A percentile compares a stretch with the other conserved stretches of the same genome.
Evolutionary conservation across 2,113 vertebrate genomes (phyloP).

Genomic region (Myotis davidii): DNA sequence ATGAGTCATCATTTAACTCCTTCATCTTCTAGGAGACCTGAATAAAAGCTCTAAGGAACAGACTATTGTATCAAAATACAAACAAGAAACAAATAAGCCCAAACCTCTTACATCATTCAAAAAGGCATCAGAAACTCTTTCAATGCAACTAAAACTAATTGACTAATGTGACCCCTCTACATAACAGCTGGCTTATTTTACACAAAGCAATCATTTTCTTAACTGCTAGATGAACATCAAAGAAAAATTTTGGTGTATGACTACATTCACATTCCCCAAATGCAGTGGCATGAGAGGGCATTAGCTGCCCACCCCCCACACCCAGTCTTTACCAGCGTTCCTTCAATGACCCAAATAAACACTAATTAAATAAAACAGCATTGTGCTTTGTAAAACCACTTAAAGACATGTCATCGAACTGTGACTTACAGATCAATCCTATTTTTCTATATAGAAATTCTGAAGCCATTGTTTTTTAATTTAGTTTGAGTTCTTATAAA

Average conservation of each 20-base stretch:
- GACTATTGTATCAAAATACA: neutral
- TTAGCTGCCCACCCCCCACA: neutral
- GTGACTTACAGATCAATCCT: neutral
- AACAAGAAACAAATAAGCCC: neutral
- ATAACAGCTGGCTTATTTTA: neutral
- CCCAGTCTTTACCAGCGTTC: neutral
- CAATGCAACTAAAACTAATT: neutral
- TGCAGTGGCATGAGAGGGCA: neutral
- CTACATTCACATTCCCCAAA: neutral
- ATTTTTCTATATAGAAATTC: neutral
- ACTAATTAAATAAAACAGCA: neutral
- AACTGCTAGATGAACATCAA: neutral
- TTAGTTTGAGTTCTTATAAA: neutral
- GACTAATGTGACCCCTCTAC: neutral
- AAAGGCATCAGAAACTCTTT: neutral
- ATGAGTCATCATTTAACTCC: neutral
- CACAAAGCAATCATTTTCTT: neutral
- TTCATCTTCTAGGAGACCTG: neutral
- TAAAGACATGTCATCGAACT: neutral
- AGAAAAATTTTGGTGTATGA: neutral
- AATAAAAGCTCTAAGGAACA: neutral
- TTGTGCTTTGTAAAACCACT: neutral
- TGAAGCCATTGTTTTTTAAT: neutral
- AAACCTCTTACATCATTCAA: neutral
- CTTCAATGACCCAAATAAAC: neutral